Evolutionary conservation across 2,888 invertebrate genomes (phyloP), one percentile per base, ranked within the genome.

Genomic region (Chironomus riparius): DNA sequence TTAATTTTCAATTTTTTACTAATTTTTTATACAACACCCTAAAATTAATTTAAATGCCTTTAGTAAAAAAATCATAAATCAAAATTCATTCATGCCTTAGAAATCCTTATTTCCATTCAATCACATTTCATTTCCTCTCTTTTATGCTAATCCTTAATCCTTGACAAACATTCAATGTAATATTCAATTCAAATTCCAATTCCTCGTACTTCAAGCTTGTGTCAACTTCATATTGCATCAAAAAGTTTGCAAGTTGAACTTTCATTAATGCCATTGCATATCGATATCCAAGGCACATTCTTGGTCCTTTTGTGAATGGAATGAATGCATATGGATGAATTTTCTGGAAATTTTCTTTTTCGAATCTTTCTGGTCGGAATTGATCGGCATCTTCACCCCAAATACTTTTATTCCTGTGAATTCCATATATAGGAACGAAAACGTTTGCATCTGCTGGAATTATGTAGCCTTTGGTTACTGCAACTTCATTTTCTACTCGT

Each of bases 181-280:
- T 12, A 65, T 24, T 13, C n/a, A 72, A 18, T 15, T 72, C 21
- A 21, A 28, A 72, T 12, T 61, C 62, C 12, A 72, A n/a, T 61
- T 72, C 72, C 5, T 72, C 72, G 12, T 18, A 72, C 12, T 72
- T 72, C 12, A 72, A 18, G 4, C 38, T 18, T 2, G 61, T 61
- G n/a, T 50, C n/a, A 15, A 62, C 38, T 72, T 72, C 47, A 38
- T 61, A 72, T 1, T 12, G 50, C 21, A 50, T n/a, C 62, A 72
- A 38, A 38, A 72, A 47, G 18, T 72, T 61, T 6, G 13, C 28
- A 12, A 72, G 62, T 12, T 50, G 7, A 18, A 50, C 47, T 62
- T 72, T 72, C 62, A 72, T 72, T 22, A 72, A 62, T 7, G 38
- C 28, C 61, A 72, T 72, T 61, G 56, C 72, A 62, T 72, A 72